Evolutionary conservation across 2,113 vertebrate species (phyloP), one percentile per base, ranked within the genome.

Genomic region (Callionymus lyra): DNA sequence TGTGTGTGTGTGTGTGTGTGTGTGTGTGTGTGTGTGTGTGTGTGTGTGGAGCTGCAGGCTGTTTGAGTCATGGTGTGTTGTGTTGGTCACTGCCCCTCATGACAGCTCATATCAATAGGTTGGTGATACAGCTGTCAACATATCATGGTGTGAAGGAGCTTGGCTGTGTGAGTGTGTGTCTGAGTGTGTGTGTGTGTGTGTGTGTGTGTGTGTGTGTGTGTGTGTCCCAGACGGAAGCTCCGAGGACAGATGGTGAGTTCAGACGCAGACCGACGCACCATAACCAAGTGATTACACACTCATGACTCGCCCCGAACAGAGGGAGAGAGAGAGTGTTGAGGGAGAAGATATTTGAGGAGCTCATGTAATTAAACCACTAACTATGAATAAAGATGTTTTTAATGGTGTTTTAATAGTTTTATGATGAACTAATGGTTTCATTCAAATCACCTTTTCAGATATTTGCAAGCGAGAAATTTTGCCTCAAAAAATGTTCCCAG

Each of bases 231-330:
- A 89, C 86, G 83, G 78, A 68, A 86, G 86, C 86, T 89, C 87
- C 83, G 85, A 86, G 84, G 88, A 91, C 90, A 93, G 91, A 94
- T 92, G 91, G 91, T 83, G 80, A 86, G 87, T 89, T 85, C 86
- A 80, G 85, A 86, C 85, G 84, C 82, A 87, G 87, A 89, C 85
- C 87, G 90, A 91, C 90, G 89, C 85, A 82, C 88, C 89, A 83
- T 92, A 91, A 91, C 92, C 90, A 93, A 91, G 87, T 72, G 90
- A 94, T 95, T 95, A 92, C 89, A 92, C 85, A 88, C 88, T 80
- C 78, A 71, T 79, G 77, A 88, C 82, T 88, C 89, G 88, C 89
- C 70, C 67, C 86, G 85, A 86, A 85, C 85, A 83, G 84, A 87
- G 84, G 75, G 82, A 42, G 58, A 31, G 43, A 8, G 35, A 31